A percentile compares a stretch with the other conserved stretches of the same genome.
Conservation (phyloP, 64 coral and sea anemone species). For the Exaiptasia diaphana region DNA sequence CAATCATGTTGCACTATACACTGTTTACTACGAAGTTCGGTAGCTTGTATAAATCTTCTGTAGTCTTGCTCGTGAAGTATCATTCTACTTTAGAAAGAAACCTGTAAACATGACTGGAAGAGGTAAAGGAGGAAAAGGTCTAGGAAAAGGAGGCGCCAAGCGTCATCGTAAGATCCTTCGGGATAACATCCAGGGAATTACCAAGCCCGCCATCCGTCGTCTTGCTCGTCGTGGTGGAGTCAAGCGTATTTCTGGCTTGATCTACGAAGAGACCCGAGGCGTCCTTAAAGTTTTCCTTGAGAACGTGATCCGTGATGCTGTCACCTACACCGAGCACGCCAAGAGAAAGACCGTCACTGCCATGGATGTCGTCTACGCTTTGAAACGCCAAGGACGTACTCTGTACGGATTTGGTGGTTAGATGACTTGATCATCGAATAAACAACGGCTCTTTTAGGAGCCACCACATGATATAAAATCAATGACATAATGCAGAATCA, state of each 20-base stretch:
- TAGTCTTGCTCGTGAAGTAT: too few relatives aligned
- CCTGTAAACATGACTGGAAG: too few relatives aligned
- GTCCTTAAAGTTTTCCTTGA: constrained; percentile 56
- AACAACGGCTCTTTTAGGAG: constrained; percentile 25
- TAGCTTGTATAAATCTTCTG: too few relatives aligned
- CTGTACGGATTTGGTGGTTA: constrained; percentile 60
- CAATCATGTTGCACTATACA: too few relatives aligned
- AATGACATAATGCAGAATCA: too few relatives aligned
- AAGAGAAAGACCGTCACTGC: constrained; percentile 63
- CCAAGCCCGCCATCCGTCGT: constrained; percentile 60
- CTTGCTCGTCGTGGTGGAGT: constrained; percentile 48
- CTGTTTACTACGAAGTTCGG: too few relatives aligned
- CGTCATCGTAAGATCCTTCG: constrained; percentile 56
- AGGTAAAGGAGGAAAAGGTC: constrained; percentile 64
- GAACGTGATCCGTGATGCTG: constrained; percentile 61
- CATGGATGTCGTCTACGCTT: constrained; percentile 66
- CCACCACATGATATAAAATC: constrained; percentile 15
- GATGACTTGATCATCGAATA: too few relatives aligned
- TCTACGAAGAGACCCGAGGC: constrained; percentile 63
- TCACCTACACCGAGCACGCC: constrained; percentile 70
- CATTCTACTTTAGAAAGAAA: too few relatives aligned
- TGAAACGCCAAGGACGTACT: constrained; percentile 69
- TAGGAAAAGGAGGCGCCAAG: constrained; percentile 65
- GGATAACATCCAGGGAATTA: constrained; percentile 57
- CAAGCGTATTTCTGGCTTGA: constrained; percentile 59